phyloP scores from a whole-genome alignment of 2,113 vertebrate genomes.

The Chloropsis cyanopogon region DNA sequence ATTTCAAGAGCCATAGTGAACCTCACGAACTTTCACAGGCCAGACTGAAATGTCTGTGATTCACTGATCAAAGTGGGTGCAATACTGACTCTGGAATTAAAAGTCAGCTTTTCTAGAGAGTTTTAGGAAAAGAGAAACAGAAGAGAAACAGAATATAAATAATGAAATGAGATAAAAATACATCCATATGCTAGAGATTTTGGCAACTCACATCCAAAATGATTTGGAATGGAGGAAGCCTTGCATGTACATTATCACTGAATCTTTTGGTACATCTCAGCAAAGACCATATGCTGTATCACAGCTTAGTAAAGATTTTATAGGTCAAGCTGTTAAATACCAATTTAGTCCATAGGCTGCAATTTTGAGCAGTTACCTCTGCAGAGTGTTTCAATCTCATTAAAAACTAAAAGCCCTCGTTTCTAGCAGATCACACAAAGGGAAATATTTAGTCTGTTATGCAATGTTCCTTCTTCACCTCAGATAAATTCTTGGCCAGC shows the following conservation, averaged over 20 bases:
- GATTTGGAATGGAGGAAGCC: not conserved
- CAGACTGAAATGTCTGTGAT: not conserved
- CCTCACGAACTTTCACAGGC: not conserved
- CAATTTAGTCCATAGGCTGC: not conserved
- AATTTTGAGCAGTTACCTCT: not conserved
- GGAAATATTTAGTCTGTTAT: not conserved
- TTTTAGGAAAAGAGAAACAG: not conserved
- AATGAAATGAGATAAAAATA: not conserved
- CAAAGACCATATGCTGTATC: conserved; percentile 9
- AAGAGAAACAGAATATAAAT: not conserved
- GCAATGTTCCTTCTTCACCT: not conserved
- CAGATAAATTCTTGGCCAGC: not conserved
- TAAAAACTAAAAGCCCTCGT: not conserved
- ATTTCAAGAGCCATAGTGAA: not conserved
- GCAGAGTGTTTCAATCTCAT: not conserved
- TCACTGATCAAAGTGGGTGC: not conserved
- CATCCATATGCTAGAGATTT: not conserved
- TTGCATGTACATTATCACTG: not conserved
- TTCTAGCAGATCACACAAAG: not conserved
- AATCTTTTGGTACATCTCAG: conserved; percentile 18
- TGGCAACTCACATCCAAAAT: not conserved
- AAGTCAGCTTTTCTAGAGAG: not conserved
- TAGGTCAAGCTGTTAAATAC: conserved; percentile 18
- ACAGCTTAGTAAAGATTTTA: not conserved
- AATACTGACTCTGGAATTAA: not conserved